phyloP scores from a whole-genome alignment of 2,113 vertebrate genomes.

The Tursiops truncatus region DNA sequence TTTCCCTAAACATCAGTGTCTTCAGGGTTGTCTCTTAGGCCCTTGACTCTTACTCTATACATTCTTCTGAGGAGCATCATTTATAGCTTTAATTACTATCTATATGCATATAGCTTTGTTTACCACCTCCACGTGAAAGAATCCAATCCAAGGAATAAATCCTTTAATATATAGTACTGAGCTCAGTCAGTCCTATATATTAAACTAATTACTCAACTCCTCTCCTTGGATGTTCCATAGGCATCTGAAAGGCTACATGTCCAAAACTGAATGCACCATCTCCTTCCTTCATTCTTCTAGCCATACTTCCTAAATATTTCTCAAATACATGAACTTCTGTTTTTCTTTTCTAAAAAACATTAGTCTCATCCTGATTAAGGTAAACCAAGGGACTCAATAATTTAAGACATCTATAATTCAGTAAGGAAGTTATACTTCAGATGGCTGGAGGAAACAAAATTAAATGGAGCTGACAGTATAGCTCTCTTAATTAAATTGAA shows the following conservation, averaged over 20 bases:
- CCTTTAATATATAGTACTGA: background rate
- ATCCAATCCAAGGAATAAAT: conserved; percentile 8
- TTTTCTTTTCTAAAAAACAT: background rate
- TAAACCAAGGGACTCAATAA: background rate
- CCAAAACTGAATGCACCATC: background rate
- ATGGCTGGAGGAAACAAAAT: background rate
- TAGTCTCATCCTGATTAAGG: background rate
- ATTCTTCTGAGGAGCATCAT: background rate
- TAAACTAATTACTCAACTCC: background rate
- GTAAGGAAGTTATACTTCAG: background rate
- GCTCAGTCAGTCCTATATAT: background rate
- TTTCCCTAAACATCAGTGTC: background rate
- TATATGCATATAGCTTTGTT: background rate
- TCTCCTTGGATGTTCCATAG: background rate
- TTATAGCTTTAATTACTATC: background rate
- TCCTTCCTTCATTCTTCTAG: background rate
- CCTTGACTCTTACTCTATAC: background rate
- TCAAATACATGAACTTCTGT: background rate
- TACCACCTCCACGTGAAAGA: background rate
- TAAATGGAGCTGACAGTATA: background rate
- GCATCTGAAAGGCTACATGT: background rate
- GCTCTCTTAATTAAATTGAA: background rate
- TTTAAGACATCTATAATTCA: background rate
- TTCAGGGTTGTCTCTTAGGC: background rate
- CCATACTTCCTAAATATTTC: background rate